These are phyloP conservation scores for Patella vulgata DNA, from an alignment of 1,140 invertebrate genomes.

Conservation along the genomic window DNA sequence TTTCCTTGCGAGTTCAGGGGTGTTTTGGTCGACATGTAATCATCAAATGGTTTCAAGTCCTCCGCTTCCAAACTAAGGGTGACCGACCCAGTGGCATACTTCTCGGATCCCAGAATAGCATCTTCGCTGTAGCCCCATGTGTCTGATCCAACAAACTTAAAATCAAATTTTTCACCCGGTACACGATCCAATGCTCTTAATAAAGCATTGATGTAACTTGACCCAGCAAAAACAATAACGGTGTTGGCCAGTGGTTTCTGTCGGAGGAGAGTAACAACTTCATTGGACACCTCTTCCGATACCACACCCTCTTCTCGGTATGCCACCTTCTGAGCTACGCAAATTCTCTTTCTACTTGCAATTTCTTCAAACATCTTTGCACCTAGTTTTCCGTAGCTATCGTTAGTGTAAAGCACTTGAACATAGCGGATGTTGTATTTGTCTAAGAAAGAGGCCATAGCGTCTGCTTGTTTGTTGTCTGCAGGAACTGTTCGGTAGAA, in stretches of 20 bases:
- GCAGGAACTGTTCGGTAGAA: constrained; percentile 84
- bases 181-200: constrained; percentile 44
- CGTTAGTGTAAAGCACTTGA: constrained; percentile 47
- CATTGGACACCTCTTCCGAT: constrained; percentile 47
- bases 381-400: constrained; percentile 45
- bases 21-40: constrained; percentile 47
- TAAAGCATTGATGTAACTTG: constrained; percentile 44
- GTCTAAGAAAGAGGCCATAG: constrained; percentile 69
- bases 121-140: constrained; percentile 53
- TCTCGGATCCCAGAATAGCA: constrained; percentile 38
- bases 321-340: constrained; percentile 51
- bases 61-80: constrained; percentile 46
- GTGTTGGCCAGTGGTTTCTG: constrained; percentile 57
- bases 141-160: constrained; percentile 56
- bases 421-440: constrained; percentile 55
- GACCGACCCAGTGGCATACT: constrained; percentile 43
- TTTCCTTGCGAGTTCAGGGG: constrained; percentile 56
- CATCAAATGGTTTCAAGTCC: constrained; percentile 45
- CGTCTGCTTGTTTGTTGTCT: constrained; percentile 79
- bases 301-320: constrained; percentile 45
- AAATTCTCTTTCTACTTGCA: constrained; percentile 39
- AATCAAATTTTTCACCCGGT: constrained; percentile 34
- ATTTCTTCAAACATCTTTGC: constrained; percentile 41
- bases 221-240: constrained; percentile 50
- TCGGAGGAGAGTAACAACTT: constrained; percentile 44